Evolutionary conservation across 2,888 invertebrate species (phyloP).

Genomic region (Tenthredo distinguenda): DNA sequence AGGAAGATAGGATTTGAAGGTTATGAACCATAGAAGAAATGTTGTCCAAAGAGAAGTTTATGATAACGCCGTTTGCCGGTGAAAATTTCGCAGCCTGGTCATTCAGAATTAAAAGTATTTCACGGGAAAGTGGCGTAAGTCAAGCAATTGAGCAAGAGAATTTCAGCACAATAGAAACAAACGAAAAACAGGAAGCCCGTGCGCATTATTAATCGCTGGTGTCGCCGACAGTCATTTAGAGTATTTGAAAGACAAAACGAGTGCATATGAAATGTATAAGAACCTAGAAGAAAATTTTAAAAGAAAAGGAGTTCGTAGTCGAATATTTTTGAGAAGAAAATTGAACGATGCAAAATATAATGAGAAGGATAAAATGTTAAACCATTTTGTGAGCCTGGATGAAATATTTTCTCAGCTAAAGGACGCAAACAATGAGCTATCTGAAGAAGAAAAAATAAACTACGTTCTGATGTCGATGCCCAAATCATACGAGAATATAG

Average conservation of each 20-base stretch:
- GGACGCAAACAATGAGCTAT: constrained; percentile 36
- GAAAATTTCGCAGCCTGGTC: constrained; percentile 27
- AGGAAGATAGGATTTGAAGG: background rate
- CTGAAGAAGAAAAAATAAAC: constrained; percentile 49
- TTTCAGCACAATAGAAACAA: background rate
- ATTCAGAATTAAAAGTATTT: constrained; percentile 32
- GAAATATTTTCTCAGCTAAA: constrained; percentile 55
- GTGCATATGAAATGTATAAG: constrained; percentile 51
- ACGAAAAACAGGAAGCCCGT: constrained; percentile 30
- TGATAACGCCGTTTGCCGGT: constrained; percentile 31
- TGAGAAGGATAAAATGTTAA: constrained; percentile 36
- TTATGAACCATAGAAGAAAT: constrained; percentile 9
- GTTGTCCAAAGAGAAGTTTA: background rate
- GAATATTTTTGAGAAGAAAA: constrained; percentile 12
- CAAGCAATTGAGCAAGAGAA: constrained; percentile 30
- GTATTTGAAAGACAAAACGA: constrained; percentile 28
- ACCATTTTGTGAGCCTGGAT: constrained; percentile 45
- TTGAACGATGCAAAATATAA: constrained; percentile 39
- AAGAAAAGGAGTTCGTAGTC: constrained; percentile 36
- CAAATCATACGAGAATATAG: constrained; percentile 38
- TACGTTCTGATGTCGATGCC: constrained; percentile 41
- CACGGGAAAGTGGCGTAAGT: background rate
- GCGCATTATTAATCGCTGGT: constrained; percentile 43
- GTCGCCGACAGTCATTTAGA: constrained; percentile 52
- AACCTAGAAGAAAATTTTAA: constrained; percentile 53